These are phyloP conservation scores for Setipinna tenuifilis DNA, from an alignment of 2,797 vertebrate genomes.

Conservation along the genomic window DNA sequence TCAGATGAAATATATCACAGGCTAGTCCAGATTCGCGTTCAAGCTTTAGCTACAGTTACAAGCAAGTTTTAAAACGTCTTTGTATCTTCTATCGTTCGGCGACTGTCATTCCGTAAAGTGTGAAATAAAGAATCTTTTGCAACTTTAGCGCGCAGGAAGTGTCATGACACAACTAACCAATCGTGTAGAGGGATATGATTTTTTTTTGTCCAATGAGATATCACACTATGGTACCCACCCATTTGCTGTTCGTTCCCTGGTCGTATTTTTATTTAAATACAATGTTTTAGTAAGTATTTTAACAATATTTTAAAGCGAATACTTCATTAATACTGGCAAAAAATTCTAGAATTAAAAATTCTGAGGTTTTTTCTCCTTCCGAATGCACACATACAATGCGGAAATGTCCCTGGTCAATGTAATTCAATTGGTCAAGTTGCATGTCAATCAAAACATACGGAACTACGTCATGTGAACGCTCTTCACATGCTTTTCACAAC, in stretches of 20 bases:
- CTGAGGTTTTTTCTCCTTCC: background rate
- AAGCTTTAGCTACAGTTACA: background rate
- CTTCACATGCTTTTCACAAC: background rate
- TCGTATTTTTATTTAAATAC: background rate
- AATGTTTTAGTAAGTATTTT: background rate
- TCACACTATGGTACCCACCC: background rate
- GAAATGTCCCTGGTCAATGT: background rate
- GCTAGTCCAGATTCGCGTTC: background rate
- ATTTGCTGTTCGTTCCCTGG: background rate
- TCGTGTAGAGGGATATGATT: background rate
- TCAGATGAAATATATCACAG: background rate
- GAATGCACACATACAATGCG: background rate
- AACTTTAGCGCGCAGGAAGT: constrained; percentile 22
- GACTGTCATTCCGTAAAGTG: background rate
- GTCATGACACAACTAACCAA: background rate
- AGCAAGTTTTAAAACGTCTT: background rate
- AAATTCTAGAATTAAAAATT: background rate
- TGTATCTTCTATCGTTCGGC: background rate
- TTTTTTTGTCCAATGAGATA: background rate
- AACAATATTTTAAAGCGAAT: background rate
- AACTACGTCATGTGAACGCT: background rate
- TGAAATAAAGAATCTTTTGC: background rate
- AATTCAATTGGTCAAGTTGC: constrained; percentile 1
- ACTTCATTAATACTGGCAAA: background rate
- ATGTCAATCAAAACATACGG: constrained; percentile 11